These are phyloP conservation scores for Xenus cinereus DNA, from an alignment of 2,113 vertebrate genomes.

Conservation along the genomic window DNA sequence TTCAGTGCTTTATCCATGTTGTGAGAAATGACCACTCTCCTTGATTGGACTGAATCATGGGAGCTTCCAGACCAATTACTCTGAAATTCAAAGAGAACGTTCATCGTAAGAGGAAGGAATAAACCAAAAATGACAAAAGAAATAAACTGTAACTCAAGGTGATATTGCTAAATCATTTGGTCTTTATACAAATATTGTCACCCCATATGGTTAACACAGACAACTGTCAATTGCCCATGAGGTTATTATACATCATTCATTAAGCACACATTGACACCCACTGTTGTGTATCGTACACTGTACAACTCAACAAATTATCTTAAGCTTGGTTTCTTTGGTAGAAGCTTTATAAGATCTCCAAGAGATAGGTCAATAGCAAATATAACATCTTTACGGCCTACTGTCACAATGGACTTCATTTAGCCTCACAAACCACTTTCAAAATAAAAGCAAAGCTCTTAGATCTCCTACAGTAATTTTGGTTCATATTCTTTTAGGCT, in stretches of 20 bases:
- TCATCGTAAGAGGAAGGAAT: neutral
- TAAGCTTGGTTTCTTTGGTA: neutral
- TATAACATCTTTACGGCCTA: neutral
- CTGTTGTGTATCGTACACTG: accelerated
- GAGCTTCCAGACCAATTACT: conserved; percentile 73
- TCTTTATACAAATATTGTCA: neutral
- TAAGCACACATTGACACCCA: neutral
- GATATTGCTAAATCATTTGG: neutral
- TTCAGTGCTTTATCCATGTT: conserved; percentile 95
- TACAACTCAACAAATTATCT: neutral
- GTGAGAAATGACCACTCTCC: conserved; percentile 94
- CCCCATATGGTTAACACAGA: neutral
- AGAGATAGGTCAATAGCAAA: neutral
- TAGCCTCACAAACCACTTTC: neutral
- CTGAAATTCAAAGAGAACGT: conserved; percentile 72
- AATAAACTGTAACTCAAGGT: neutral
- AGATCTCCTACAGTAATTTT: neutral
- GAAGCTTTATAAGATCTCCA: neutral
- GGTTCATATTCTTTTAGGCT: neutral
- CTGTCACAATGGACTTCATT: neutral
- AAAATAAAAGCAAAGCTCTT: neutral
- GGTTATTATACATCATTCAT: neutral
- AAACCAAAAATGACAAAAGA: neutral
- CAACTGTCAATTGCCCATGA: neutral
- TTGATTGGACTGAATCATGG: conserved; percentile 80